Percentiles rank a stretch among this genome's conserved stretches.
Evolutionary conservation across 2,797 vertebrate genomes (phyloP).

Genomic region (Scolopax bukidnonensis): DNA sequence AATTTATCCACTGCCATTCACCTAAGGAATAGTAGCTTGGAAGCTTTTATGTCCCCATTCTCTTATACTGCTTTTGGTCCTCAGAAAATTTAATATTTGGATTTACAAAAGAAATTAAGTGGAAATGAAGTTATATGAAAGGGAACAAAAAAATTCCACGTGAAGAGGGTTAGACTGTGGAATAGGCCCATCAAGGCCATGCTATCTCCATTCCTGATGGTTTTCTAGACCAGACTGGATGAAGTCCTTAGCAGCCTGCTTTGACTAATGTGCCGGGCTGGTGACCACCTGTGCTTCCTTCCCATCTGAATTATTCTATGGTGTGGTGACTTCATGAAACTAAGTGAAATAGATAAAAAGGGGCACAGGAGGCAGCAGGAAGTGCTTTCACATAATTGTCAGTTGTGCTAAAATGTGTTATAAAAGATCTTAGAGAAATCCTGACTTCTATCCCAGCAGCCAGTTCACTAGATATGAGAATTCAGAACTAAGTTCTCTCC

Average conservation of each 20-base stretch:
- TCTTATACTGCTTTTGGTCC: neutral
- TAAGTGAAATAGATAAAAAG: neutral
- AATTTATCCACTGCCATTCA: neutral
- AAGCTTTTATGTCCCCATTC: neutral
- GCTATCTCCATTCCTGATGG: neutral
- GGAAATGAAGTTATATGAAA: neutral
- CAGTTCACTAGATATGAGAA: neutral
- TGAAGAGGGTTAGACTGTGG: neutral
- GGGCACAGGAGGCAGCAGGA: neutral
- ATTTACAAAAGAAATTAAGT: neutral
- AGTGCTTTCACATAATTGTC: neutral
- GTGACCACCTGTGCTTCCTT: neutral
- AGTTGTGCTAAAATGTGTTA: neutral
- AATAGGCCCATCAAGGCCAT: neutral
- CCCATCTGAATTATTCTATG: neutral
- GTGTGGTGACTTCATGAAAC: neutral
- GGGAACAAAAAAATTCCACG: fast-evolving
- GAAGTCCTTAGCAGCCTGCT: neutral
- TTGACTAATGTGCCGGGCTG: neutral
- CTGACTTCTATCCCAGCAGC: neutral
- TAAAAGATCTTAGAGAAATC: neutral
- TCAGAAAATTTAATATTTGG: neutral
- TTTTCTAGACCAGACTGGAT: neutral
- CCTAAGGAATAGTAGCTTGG: neutral
- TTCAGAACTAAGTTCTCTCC: neutral